phyloP scores from a whole-genome alignment of 2,888 invertebrate genomes.

The Phaedon cochleariae region DNA sequence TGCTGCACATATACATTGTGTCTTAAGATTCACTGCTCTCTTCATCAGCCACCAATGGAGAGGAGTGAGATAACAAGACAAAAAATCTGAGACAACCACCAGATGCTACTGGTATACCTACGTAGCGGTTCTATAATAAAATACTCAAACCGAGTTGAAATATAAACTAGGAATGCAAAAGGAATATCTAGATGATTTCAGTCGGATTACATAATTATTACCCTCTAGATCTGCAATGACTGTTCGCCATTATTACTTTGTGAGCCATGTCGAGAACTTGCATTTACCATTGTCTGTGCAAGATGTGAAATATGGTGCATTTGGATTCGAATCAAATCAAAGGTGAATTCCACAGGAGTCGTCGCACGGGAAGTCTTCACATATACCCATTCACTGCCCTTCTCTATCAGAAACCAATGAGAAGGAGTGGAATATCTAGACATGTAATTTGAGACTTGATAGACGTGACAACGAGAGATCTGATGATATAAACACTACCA shows the following conservation, averaged over 20 bases:
- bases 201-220: conserved; percentile 43
- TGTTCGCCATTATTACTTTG: conserved; percentile 32
- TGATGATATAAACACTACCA: no score
- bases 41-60: no score
- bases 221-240: conserved; percentile 36
- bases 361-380: no score
- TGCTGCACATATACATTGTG: no score
- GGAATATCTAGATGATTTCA: conserved; percentile 40
- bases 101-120: conserved; percentile 44
- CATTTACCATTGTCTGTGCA: conserved; percentile 19
- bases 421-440: no score
- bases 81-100: no score
- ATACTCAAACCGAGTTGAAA: conserved; percentile 52
- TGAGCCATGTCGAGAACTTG: conserved; percentile 20
- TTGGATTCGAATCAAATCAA: not conserved
- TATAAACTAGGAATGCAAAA: conserved; percentile 32
- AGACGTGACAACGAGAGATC: no score
- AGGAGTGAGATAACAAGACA: no score
- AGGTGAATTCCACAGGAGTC: not conserved
- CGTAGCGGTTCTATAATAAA: conserved; percentile 58
- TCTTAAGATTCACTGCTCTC: no score
- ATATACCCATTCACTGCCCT: no score
- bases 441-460: no score
- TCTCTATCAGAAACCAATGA: no score
- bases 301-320: conserved; percentile 3